A percentile compares a stretch with the other conserved stretches of the same genome.
These are phyloP conservation scores for Silurus aristotelis DNA, from an alignment of 2,797 vertebrate species.

Conservation along the genomic window DNA sequence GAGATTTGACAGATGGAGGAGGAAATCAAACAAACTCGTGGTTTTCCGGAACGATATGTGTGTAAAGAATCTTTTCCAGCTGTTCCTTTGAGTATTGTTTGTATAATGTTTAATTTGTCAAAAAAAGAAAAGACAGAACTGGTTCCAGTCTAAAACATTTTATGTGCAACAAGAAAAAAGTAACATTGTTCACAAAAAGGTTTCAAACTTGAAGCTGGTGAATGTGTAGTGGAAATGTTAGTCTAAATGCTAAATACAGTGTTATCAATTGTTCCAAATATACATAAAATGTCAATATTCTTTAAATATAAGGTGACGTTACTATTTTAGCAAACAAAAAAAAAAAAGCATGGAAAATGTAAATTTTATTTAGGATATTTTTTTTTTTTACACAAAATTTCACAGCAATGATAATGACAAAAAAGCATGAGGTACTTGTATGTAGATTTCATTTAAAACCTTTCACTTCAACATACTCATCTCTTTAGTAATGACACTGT, in stretches of 20 bases:
- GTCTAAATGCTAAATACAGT: slow-evolving; percentile 6
- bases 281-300: slow-evolving; percentile 3
- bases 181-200: neutral
- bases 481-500: slow-evolving; percentile 6
- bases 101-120: neutral
- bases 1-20: neutral
- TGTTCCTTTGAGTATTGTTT: neutral
- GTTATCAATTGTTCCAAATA: slow-evolving; percentile 13
- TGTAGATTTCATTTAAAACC: neutral
- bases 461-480: slow-evolving; percentile 8
- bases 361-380: neutral
- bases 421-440: neutral
- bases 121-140: neutral
- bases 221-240: neutral
- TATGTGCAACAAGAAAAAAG: slow-evolving; percentile 24
- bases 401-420: neutral
- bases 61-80: neutral
- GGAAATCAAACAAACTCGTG: neutral
- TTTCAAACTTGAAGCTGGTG: slow-evolving; percentile 12
- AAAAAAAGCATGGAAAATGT: neutral
- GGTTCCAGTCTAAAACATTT: slow-evolving; percentile 16
- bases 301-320: neutral
- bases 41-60: neutral
- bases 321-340: neutral
- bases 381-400: neutral